phyloP scores from a whole-genome alignment of 30 jellyfish, hydroid and myxozoan genomes.

The Hydra vulgaris region DNA sequence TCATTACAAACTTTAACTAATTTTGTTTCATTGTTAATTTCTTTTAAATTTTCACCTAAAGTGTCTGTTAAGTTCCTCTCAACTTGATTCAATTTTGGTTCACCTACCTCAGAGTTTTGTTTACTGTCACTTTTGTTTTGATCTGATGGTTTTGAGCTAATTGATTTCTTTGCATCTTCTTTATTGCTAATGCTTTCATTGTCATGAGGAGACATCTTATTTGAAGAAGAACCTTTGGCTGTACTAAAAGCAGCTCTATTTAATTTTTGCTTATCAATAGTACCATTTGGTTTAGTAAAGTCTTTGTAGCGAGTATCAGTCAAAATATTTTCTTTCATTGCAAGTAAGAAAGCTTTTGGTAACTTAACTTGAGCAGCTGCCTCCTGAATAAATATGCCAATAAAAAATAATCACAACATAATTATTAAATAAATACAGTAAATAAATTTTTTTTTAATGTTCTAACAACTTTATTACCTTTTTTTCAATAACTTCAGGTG shows the following conservation, averaged over 20 bases:
- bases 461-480: slow-evolving; percentile 4
- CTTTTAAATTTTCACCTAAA: not conserved
- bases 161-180: not conserved
- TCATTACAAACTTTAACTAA: too few relatives aligned
- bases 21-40: not conserved
- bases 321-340: slow-evolving; percentile 70
- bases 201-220: not conserved
- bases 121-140: not conserved
- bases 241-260: not conserved
- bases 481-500: slow-evolving; percentile 34
- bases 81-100: not conserved
- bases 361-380: slow-evolving; percentile 58
- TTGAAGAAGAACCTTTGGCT: not conserved
- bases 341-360: slow-evolving; percentile 70
- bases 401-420: not conserved
- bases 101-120: not conserved
- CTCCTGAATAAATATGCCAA: slow-evolving; percentile 30
- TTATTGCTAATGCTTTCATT: not conserved
- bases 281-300: slow-evolving; percentile 5
- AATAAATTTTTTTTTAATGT: not conserved
- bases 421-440: not conserved
- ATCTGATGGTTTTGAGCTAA: not conserved
- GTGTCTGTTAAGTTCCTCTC: not conserved
- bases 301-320: slow-evolving; percentile 35
- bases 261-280: not conserved